Evolutionary conservation across 2,888 invertebrate genomes (phyloP), one percentile per base, ranked within the genome.

Genomic region (Pseudococcus longispinus): DNA sequence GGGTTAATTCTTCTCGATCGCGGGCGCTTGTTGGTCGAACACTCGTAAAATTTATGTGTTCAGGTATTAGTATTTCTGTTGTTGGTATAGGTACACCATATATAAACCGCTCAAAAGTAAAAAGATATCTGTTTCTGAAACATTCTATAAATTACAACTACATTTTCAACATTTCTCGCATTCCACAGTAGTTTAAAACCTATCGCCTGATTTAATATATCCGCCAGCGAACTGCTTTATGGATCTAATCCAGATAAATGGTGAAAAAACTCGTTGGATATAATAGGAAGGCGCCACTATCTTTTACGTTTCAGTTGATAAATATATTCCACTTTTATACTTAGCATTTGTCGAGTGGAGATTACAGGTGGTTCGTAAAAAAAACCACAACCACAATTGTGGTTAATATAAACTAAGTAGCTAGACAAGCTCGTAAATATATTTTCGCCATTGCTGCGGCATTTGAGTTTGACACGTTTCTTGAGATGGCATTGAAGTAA

Each of bases 171-270:
- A 80, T 80, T 42, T 80, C 77, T 80, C 77, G 77, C 42, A 80
- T 80, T 80, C 77, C 77, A 37, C 42, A 23, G 37, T 80, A 37
- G 77, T 80, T 80, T 80, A 80, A 80, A 80, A 80, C 77, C 77
- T 80, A 80, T 42, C 77, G 77, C 42, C 42, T 42, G 77, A 80
- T 80, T 80, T 42, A 42, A 80, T 80, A 80, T 80, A 80, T 80
- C 77, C 23, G 77, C 77, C 29, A 80, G 77, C 77, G 20, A 42
- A 80, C 42, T 80, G 77, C 77, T 80, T 80, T 80, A 80, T 80
- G 77, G 77, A 80, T 80, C 77, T 80, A 80, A 80, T 80, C 77
- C 77, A 80, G 77, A 80, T 80, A 80, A 80, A 80, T 80, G 77
- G 42, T 80, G 42, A 80, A 80, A n/a, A 80, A 80, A 80, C 77